Base-by-base conservation (phyloP, 2,888 invertebrate genomes). In the Notodonta ziczac region DNA sequence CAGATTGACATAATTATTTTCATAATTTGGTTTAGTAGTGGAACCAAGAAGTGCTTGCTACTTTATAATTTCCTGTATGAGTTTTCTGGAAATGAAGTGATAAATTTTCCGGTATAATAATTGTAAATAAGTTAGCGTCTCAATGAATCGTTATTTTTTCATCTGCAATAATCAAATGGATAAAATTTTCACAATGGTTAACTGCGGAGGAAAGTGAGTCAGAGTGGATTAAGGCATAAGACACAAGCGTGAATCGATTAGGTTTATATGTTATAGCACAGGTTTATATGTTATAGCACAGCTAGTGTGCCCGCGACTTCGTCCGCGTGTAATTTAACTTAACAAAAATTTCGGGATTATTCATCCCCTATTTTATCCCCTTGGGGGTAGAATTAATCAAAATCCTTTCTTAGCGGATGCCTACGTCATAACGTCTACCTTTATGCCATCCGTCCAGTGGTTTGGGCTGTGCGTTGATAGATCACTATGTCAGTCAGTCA, bases 141-240 rank as follows among this genome's bases (percentile, higher is more conserved):
- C 73, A 63, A 69, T 68, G 72, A 62, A 72, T 78, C 74, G 73
- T 65, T 65, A 12, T 42, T 68, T 70, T 67, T 76, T 72, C 67
- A 70, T 65, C 70, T 54, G 59, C 67, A 69, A 74, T 71, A 76
- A 69, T 63, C 67, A 67, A 67, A 77, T 70, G 74, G 75, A 87
- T 85, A 86, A 84, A 85, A 66, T 76, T 83, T 81, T 85, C 83
- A 76, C 66, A 72, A 79, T 74, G 61, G 62, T 69, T 72, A 69
- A 73, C 70, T 73, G 81, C 79, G 78, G 81, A 78, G 76, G 69
- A 80, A 78, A 81, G 76, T 73, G 64, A 70, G 61, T 60, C 61
- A 44, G 44, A 63, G 59, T 59, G 54, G 60, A 39, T 12, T 58
- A 69, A 77, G 65, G 54, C n/a, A 76, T 54, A 69, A 74, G 78